Evolutionary conservation across 2,113 vertebrate genomes (phyloP), one percentile per base, ranked within the genome.

Genomic region (Caracal caracal): DNA sequence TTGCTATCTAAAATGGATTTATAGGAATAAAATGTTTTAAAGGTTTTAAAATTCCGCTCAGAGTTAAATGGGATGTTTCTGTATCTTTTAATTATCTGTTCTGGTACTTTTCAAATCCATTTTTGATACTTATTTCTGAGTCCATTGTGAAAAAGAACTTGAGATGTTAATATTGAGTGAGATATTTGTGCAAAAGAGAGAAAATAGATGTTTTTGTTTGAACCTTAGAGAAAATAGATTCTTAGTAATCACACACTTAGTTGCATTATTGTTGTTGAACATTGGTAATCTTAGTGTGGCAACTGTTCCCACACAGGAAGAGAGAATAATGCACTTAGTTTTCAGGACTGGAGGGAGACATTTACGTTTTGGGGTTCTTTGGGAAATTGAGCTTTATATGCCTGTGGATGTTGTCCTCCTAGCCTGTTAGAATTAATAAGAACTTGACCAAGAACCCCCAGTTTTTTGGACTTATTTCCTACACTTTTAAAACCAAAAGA

Each of bases 21-120:
- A 73, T 10, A 86, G 79, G 43, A 63, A 70, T 53, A 71, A 80
- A 65, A 47, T 93, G 1, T 53, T 95, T 86, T 76, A 40, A 89
- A 88, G 75, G 3, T n/a, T 92, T 89, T 75, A 53, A 94, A 94
- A 76, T 97, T 97, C 16, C 33, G 84, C 22, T 89, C 35, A 91
- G 70, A 86, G 73, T 73, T 89, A 87, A 85, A 81, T 82, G 43
- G 92, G 82, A 84, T 71, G 17, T 88, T 9, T 33, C 16, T 40
- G 3, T 59, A 88, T 56, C 56, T 71, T 96, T 86, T 11, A 92
- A 49, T 16, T 95, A 95, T 90, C 65, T 71, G 7, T 88, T 92
- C 56, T 51, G 20, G 3, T 90, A 33, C 49, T 95, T 88, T 95
- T 96, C 40, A 85, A 65, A 87, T 91, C 28, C 4, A 22, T 71